phyloP scores from a whole-genome alignment of 2,888 invertebrate species.

The Cinara cedri region DNA sequence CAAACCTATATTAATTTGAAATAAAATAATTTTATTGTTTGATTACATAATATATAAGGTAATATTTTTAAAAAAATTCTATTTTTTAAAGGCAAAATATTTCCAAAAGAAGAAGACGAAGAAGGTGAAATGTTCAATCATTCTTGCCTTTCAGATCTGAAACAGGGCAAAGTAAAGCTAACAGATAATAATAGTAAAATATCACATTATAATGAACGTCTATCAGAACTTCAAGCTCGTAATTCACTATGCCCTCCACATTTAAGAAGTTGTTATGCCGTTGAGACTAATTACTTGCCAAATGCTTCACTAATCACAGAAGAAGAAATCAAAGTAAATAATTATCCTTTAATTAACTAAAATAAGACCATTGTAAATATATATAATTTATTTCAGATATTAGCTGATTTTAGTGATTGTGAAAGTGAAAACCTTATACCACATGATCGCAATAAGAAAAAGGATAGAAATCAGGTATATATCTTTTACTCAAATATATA shows the following conservation, averaged over 20 bases:
- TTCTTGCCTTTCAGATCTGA: conserved; percentile 71
- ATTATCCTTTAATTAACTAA: neutral
- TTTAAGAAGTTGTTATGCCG: conserved; percentile 82
- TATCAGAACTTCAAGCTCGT: conserved; percentile 70
- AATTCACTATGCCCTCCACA: conserved; percentile 86
- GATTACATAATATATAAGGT: too few species aligned
- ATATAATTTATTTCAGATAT: conserved; percentile 32
- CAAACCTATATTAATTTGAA: too few species aligned
- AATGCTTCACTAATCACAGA: conserved; percentile 67
- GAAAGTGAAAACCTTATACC: conserved; percentile 58
- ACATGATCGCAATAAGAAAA: conserved; percentile 48
- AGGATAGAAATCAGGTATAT: conserved; percentile 58
- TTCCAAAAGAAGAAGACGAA: conserved; percentile 73
- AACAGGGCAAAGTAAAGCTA: conserved; percentile 65
- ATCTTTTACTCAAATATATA: neutral
- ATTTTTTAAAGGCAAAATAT: conserved; percentile 60
- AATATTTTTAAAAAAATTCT: neutral
- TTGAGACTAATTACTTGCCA: conserved; percentile 74
- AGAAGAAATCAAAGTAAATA: conserved; percentile 71
- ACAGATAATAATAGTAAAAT: conserved; percentile 78
- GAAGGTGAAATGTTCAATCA: conserved; percentile 85
- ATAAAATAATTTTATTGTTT: too few species aligned
- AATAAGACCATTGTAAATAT: neutral
- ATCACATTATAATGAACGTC: conserved; percentile 66
- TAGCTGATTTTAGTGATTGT: conserved; percentile 42